These are phyloP conservation scores for Sardinella longiceps DNA, from an alignment of 2,797 vertebrate genomes.

Conservation along the genomic window DNA sequence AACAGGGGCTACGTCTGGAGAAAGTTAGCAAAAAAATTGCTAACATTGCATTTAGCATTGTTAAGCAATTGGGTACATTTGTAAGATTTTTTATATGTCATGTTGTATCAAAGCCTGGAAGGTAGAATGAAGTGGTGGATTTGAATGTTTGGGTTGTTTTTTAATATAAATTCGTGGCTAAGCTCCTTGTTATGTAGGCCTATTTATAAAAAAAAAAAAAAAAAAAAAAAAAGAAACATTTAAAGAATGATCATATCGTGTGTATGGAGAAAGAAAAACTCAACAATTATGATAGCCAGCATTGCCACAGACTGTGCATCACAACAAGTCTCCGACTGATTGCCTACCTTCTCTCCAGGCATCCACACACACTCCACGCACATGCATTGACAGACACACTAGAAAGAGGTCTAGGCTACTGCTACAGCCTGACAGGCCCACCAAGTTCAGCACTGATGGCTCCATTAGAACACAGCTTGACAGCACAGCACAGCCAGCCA, in stretches of 20 bases:
- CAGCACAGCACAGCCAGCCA: constrained; percentile 29
- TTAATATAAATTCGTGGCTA: neutral
- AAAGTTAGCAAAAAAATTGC: neutral
- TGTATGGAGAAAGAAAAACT: neutral
- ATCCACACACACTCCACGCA: neutral
- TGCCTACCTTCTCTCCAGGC: neutral
- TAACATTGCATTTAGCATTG: neutral
- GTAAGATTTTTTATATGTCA: neutral
- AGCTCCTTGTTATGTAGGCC: neutral
- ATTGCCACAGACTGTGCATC: neutral
- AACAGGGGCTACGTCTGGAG: neutral
- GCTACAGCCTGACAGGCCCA: neutral
- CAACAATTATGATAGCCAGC: neutral
- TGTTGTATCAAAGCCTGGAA: neutral
- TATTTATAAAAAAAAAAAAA: too few species aligned
- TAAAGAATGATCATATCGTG: neutral
- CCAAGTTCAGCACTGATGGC: neutral
- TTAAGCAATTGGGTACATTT: neutral
- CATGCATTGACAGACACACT: neutral
- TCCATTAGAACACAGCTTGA: neutral
- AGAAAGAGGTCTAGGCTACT: neutral
- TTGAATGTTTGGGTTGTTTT: neutral
- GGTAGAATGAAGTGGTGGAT: neutral
- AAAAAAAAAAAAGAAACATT: too few species aligned
- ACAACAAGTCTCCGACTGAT: neutral